Evolutionary conservation across 1,140 invertebrate species (phyloP).

Genomic region (Eueides isabella): DNA sequence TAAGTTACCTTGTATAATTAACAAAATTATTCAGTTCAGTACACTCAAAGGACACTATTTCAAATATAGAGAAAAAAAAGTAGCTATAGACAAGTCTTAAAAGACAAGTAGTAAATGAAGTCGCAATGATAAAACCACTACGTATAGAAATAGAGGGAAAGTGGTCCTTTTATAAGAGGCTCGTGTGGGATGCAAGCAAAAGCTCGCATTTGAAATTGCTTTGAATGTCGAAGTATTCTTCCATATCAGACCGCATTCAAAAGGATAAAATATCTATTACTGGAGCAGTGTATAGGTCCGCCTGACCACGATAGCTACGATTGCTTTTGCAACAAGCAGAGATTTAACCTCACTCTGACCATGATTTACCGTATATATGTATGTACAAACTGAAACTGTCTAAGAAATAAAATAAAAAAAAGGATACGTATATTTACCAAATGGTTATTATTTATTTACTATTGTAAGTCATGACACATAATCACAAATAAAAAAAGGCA

Average conservation of each 20-base stretch:
- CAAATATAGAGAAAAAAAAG: not conserved
- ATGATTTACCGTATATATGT: constrained; percentile 18
- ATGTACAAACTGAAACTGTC: not conserved
- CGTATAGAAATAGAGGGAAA: constrained; percentile 28
- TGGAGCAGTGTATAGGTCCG: constrained; percentile 34
- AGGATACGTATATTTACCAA: too few relatives aligned
- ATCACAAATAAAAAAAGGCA: too few relatives aligned
- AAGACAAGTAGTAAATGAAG: constrained; percentile 22
- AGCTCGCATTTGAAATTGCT: constrained; percentile 41
- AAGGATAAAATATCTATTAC: constrained; percentile 44
- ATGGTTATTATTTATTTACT: too few relatives aligned
- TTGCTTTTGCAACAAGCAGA: constrained; percentile 42
- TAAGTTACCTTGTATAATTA: too few relatives aligned
- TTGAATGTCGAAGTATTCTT: constrained; percentile 42
- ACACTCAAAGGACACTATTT: not conserved
- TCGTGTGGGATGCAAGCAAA: constrained; percentile 37
- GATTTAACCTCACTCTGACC: constrained; percentile 34
- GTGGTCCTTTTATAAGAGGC: constrained; percentile 35
- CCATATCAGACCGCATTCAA: constrained; percentile 42
- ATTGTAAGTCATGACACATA: too few relatives aligned
- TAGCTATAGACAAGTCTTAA: not conserved
- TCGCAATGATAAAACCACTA: constrained; percentile 31
- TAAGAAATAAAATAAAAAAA: too few relatives aligned
- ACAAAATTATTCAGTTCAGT: too few relatives aligned
- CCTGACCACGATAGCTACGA: constrained; percentile 40